Evolutionary conservation across 2,113 vertebrate species (phyloP).

Genomic region (Dinomys branickii): DNA sequence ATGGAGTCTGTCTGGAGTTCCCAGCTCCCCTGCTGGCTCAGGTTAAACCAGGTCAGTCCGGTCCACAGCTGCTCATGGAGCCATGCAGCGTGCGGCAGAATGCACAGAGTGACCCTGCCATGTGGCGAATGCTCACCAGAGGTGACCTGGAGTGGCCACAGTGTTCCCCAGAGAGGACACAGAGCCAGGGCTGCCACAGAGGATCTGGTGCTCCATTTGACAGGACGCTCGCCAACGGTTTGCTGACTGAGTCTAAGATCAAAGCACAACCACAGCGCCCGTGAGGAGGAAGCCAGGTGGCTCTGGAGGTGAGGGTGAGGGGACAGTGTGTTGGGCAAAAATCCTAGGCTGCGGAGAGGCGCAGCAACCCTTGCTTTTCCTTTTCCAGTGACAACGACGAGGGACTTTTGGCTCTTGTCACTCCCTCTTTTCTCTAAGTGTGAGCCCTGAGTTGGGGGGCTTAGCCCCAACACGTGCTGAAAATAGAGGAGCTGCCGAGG

Average conservation of each 20-base stretch:
- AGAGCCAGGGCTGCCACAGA: no score
- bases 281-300: constrained; percentile 60
- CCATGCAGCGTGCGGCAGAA: not conserved
- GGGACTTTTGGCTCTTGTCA: not conserved
- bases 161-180: not conserved
- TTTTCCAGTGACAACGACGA: not conserved
- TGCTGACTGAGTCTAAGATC: constrained; percentile 73
- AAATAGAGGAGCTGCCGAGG: not conserved
- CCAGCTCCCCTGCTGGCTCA: not conserved
- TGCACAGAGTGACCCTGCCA: accelerated
- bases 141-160: no score
- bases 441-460: not conserved
- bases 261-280: constrained; percentile 68
- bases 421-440: constrained; percentile 8
- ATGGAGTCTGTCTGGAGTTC: not conserved
- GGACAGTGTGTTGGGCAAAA: not conserved
- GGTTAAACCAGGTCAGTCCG: not conserved
- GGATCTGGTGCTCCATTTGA: not conserved
- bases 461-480: not conserved
- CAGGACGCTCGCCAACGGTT: not conserved
- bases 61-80: not conserved
- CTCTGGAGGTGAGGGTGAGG: not conserved
- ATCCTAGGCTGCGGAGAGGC: not conserved
- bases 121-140: not conserved
- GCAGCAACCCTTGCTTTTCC: not conserved